Conservation (phyloP, 2,797 vertebrate genomes). For the Avahi laniger region DNA sequence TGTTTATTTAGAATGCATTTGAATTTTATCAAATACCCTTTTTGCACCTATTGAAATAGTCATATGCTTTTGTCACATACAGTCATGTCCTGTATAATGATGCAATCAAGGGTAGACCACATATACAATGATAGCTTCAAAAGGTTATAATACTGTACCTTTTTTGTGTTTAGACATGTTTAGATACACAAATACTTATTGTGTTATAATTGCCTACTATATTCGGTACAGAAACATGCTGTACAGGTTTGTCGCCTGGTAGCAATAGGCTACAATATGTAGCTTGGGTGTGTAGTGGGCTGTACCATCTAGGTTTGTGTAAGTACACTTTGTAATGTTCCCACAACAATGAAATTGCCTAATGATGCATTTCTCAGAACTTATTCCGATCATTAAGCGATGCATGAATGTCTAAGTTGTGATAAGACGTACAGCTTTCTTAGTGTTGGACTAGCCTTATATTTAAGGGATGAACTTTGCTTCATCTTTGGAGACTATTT, state of each 20-base stretch:
- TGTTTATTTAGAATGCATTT: background rate
- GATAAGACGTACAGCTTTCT: background rate
- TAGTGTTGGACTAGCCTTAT: background rate
- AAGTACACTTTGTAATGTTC: background rate
- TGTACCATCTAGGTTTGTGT: background rate
- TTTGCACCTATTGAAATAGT: background rate
- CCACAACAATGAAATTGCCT: background rate
- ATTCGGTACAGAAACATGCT: background rate
- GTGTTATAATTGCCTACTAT: background rate
- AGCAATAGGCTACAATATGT: background rate
- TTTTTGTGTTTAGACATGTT: background rate
- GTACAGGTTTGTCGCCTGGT: too few relatives aligned
- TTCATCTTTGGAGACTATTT: background rate
- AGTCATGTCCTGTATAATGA: background rate
- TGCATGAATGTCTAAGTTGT: background rate
- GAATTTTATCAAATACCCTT: background rate
- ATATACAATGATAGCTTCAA: background rate
- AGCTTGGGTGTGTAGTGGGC: background rate
- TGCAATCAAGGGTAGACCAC: background rate
- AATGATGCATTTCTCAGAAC: background rate
- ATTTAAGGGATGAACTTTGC: background rate
- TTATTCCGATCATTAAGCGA: background rate
- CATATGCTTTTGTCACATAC: background rate
- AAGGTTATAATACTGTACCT: background rate
- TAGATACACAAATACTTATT: background rate